These are phyloP conservation scores for Caenorhabditis wallacei DNA, from an alignment of 2,888 invertebrate genomes.

Conservation along the genomic window DNA sequence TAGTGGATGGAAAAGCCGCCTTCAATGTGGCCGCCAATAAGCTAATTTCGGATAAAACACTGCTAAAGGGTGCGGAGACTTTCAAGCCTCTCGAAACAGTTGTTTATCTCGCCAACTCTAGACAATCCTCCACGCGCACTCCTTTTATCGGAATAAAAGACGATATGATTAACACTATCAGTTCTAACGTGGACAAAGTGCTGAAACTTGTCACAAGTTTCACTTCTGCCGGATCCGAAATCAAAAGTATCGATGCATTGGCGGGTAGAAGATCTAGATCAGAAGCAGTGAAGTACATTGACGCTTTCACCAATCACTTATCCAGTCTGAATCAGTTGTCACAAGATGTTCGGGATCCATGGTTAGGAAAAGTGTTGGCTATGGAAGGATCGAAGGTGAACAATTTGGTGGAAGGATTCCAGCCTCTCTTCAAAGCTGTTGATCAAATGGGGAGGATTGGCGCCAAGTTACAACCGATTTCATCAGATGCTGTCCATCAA, in stretches of 20 bases:
- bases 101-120: neutral
- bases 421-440: neutral
- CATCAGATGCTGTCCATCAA: neutral
- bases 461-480: neutral
- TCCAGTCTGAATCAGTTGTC: neutral
- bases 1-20: neutral
- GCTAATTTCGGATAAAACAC: neutral
- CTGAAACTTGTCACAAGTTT: neutral
- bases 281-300: neutral
- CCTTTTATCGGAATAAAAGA: neutral
- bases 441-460: neutral
- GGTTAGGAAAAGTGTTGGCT: neutral
- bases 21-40: neutral
- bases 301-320: neutral
- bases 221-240: neutral
- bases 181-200: too few relatives aligned
- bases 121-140: neutral
- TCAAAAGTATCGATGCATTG: neutral
- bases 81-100: neutral
- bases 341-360: constrained; percentile 3
- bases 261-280: neutral
- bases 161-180: neutral
- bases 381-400: neutral
- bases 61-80: neutral
- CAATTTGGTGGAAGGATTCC: neutral